phyloP scores from a whole-genome alignment of 2,797 vertebrate genomes.

The Diglossa cyanea region DNA sequence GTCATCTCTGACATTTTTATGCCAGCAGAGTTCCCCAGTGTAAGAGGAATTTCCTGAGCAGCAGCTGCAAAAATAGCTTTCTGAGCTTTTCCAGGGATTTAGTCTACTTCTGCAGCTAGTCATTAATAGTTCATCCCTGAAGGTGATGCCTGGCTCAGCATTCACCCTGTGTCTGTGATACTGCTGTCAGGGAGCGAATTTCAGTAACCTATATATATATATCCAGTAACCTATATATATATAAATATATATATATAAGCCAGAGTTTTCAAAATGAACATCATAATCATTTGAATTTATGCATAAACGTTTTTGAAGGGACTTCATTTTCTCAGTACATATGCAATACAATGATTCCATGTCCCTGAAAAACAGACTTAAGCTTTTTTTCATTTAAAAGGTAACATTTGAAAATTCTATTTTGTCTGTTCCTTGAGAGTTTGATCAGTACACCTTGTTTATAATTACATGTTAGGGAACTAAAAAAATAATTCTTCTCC shows the following conservation, averaged over 20 bases:
- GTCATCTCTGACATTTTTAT: not conserved
- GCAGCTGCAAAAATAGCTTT: not conserved
- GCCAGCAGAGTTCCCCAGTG: not conserved
- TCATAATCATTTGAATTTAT: not conserved
- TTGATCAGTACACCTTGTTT: not conserved
- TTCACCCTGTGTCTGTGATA: not conserved
- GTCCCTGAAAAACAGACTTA: not conserved
- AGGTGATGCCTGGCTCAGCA: not conserved
- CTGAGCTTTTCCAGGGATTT: not conserved
- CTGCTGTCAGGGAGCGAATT: not conserved
- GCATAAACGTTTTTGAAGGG: not conserved
- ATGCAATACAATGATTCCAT: not conserved
- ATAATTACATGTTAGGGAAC: not conserved
- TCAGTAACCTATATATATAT: not conserved
- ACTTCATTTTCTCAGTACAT: not conserved
- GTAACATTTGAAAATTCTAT: not conserved
- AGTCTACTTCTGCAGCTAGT: not conserved
- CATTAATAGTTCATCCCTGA: not conserved
- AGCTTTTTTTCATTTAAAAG: not conserved
- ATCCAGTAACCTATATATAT: not conserved
- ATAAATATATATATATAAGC: not conserved
- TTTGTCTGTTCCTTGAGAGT: not conserved
- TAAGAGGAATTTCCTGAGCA: not conserved
- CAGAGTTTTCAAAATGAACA: not conserved
- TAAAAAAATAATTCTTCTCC: not conserved